Evolutionary conservation across 2,113 vertebrate genomes (phyloP).

Genomic region (Diadophis punctatus): DNA sequence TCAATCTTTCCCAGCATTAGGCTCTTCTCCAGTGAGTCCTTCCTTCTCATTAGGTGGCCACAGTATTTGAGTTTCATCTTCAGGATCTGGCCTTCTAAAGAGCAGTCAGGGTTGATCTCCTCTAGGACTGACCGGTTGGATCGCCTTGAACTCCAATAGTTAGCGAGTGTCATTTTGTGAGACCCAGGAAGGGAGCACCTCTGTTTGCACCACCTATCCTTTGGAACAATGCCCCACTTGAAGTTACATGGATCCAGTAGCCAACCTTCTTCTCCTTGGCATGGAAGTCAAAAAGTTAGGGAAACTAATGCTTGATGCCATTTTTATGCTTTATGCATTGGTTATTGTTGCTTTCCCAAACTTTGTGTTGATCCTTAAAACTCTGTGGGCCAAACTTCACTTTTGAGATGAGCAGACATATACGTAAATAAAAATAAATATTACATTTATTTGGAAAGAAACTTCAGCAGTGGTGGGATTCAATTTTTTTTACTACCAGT

Average conservation of each 20-base stretch:
- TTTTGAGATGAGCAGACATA: neutral
- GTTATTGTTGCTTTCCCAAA: neutral
- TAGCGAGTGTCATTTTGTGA: neutral
- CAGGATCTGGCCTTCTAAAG: too few relatives aligned
- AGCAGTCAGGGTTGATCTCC: too few relatives aligned
- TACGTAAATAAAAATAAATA: neutral
- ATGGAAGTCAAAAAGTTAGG: neutral
- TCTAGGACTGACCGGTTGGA: too few relatives aligned
- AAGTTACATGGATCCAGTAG: neutral
- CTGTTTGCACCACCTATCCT: neutral
- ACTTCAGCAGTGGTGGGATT: too few relatives aligned
- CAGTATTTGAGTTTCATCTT: too few relatives aligned
- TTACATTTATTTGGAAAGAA: too few relatives aligned
- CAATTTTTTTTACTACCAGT: too few relatives aligned
- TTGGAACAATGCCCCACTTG: neutral
- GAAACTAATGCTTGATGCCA: neutral
- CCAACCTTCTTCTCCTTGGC: neutral
- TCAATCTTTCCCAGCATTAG: too few relatives aligned
- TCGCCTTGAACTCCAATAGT: neutral
- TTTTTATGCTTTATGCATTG: neutral
- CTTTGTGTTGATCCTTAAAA: neutral
- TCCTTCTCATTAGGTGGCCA: too few relatives aligned
- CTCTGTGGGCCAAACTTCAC: neutral
- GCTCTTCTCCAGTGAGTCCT: too few relatives aligned
- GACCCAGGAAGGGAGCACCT: neutral